Base-by-base conservation (phyloP, 2,888 invertebrate genomes). In the Patella caerulea region DNA sequence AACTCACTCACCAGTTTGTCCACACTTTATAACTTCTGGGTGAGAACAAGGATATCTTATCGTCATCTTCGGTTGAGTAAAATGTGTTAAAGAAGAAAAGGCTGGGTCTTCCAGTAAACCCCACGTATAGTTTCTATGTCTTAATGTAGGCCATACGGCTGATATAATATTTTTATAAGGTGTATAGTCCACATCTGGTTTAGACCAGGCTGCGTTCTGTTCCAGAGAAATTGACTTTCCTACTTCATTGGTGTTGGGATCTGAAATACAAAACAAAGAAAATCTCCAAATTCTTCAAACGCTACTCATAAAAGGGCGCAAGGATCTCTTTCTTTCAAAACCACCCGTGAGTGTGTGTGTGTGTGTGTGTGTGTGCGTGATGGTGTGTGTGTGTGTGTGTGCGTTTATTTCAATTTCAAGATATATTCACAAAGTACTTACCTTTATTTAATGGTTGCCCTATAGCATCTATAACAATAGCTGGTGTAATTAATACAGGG, bases 381-480 rank as follows among this genome's bases (percentile, higher is more conserved):
- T 29, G 29, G 29, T 2, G 29, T 29, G 7, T 34, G 34, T 34
- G 34, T 5, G 45, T 45, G 45, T 45, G 9, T 45, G 45, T 9
- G 45, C 9, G 45, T 45, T 45, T 45, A 45, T 45, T 45, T 45
- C 45, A 45, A 45, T 45, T 45, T 9, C 45, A 45, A 7, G 45
- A 45, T 45, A 45, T 45, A 45, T 45, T 45, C 45, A 45, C 7
- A 45, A 9, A 9, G 45, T 45, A 45, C 45, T 9, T 9, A 45
- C 45, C 45, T 4, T 45, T 45, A 45, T 45, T 45, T 11, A 65
- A 19, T 11, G 65, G 19, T 3, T 71, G 11, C 55, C 84, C 84
- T n/a, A 79, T 75, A 24, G 81, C 82, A 78, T 84, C 84, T 53
- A 84, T 65, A n/a, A 84, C 82, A 7, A 72, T 73, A 17, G 81